Evolutionary conservation across 2,888 invertebrate species (phyloP).

Genomic region (Coelopa pilipes): DNA sequence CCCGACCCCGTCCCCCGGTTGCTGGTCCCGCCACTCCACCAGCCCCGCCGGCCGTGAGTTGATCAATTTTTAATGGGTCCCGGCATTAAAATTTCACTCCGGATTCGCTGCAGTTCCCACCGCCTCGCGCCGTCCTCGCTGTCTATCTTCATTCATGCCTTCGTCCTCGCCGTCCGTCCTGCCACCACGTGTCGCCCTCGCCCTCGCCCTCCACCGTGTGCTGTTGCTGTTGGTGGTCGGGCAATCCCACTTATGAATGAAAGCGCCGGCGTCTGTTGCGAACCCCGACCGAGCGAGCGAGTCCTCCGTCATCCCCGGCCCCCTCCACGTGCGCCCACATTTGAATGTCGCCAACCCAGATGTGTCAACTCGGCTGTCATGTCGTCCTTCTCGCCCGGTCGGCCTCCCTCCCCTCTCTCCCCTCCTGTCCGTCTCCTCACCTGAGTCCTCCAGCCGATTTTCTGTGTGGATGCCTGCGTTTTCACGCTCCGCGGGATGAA

Average conservation of each 20-base stretch:
- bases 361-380: conserved; percentile 30
- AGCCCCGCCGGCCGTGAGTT: no score
- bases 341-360: conserved; percentile 2
- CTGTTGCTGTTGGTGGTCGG: no score
- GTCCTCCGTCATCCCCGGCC: not conserved
- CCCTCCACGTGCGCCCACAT: not conserved
- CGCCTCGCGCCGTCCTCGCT: no score
- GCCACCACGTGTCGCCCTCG: not conserved
- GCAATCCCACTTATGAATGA: conserved; percentile 6
- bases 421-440: not conserved
- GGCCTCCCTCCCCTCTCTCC: not conserved
- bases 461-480: no score
- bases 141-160: not conserved
- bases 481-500: no score
- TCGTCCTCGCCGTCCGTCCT: not conserved
- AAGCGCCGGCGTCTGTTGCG: not conserved
- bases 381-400: not conserved
- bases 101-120: not conserved
- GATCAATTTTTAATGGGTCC: not conserved
- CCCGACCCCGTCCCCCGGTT: no score
- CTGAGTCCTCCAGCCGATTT: no score
- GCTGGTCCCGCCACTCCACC: no score
- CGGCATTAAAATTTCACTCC: conserved; percentile 1
- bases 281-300: not conserved
- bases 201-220: not conserved